Evolutionary conservation across 2,888 invertebrate genomes (phyloP).

Genomic region (Dicranocentrus wangi): DNA sequence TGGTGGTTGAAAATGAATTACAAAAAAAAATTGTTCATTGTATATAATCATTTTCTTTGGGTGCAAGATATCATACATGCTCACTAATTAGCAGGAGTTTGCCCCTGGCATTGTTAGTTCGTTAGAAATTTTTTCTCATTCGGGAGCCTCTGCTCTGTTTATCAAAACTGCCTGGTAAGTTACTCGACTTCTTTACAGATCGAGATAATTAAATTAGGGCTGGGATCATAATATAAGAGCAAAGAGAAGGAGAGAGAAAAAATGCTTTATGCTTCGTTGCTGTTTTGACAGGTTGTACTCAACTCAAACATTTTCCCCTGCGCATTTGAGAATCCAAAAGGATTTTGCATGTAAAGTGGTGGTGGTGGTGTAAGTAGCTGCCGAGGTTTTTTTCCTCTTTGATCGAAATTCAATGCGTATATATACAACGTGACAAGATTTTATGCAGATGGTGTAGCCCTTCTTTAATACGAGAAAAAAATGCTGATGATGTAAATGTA

Average conservation of each 20-base stretch:
- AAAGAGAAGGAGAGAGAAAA: slow-evolving; percentile 6
- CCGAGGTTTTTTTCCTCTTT: not conserved
- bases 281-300: slow-evolving; percentile 60
- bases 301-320: not conserved
- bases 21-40: slow-evolving; percentile 10
- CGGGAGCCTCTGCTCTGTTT: slow-evolving; percentile 5
- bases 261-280: slow-evolving; percentile 49
- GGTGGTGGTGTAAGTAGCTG: too few relatives aligned
- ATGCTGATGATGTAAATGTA: slow-evolving; percentile 12
- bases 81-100: slow-evolving; percentile 64
- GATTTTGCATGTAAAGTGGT: slow-evolving; percentile 11
- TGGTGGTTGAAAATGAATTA: slow-evolving; percentile 36
- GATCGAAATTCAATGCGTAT: slow-evolving; percentile 15
- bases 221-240: slow-evolving; percentile 39
- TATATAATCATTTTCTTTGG: slow-evolving; percentile 12
- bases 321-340: not conserved
- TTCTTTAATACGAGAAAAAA: slow-evolving; percentile 9
- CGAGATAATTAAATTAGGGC: slow-evolving; percentile 60
- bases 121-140: slow-evolving; percentile 38
- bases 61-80: slow-evolving; percentile 42
- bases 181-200: slow-evolving; percentile 20
- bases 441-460: slow-evolving; percentile 44
- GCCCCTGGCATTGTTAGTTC: slow-evolving; percentile 59
- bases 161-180: slow-evolving; percentile 5
- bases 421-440: slow-evolving; percentile 55